phyloP scores from a whole-genome alignment of 2,113 vertebrate species.

The Podiceps cristatus region DNA sequence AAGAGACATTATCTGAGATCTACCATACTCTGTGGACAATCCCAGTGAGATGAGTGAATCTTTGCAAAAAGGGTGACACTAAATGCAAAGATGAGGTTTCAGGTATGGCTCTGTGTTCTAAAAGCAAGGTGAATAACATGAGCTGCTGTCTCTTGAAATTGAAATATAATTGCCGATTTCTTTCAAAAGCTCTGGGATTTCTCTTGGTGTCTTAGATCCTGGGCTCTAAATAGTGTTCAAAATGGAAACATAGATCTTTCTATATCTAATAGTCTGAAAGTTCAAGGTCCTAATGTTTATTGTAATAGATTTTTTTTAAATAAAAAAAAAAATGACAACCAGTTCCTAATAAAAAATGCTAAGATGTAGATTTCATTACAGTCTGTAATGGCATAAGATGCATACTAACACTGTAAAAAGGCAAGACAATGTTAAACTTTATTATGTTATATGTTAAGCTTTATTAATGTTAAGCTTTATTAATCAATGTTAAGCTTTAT shows the following conservation, averaged over 20 bases:
- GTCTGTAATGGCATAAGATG: neutral
- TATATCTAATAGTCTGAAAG: neutral
- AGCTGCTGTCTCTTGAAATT: neutral
- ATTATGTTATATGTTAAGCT: no score
- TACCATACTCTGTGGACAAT: neutral
- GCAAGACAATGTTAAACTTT: neutral
- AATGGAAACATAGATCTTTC: neutral
- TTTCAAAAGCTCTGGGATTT: neutral
- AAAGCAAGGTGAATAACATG: neutral
- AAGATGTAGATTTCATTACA: neutral
- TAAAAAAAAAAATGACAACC: no score
- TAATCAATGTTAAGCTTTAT: no score
- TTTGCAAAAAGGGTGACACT: neutral
- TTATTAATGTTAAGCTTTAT: no score
- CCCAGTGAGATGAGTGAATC: neutral
- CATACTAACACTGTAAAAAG: neutral
- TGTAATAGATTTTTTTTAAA: neutral
- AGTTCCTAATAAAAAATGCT: neutral
- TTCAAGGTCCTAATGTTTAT: neutral
- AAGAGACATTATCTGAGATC: neutral
- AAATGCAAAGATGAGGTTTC: neutral
- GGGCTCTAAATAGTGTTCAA: neutral
- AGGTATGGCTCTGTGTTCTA: neutral
- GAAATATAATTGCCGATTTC: neutral
- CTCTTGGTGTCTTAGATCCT: neutral